phyloP scores from a whole-genome alignment of 2,797 vertebrate species.

The Malacoraja senta region DNA sequence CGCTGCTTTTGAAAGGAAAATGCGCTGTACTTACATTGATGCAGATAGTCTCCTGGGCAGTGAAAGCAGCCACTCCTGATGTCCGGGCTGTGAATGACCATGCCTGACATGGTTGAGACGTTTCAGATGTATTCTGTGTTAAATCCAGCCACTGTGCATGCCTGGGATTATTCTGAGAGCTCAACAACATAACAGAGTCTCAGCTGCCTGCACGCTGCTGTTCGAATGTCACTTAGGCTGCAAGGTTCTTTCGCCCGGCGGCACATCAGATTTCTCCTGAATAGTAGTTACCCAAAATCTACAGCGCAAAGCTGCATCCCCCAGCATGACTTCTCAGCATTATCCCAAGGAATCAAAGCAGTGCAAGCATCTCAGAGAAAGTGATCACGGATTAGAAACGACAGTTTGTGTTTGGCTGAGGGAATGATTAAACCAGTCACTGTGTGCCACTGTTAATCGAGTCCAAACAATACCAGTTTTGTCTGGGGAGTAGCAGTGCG shows the following conservation, averaged over 20 bases:
- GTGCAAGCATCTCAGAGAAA: neutral
- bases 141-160: neutral
- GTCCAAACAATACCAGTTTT: conserved; percentile 44
- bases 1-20: neutral
- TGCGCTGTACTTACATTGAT: neutral
- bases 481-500: conserved; percentile 23
- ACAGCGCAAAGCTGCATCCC: neutral
- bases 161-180: neutral
- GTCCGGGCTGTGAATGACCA: neutral
- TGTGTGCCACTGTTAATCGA: conserved; percentile 39
- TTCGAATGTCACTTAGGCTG: neutral
- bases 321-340: neutral
- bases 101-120: neutral
- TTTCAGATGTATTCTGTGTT: conserved; percentile 22
- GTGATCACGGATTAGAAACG: neutral
- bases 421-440: conserved; percentile 40
- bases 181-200: neutral
- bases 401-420: neutral
- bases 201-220: neutral
- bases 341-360: neutral
- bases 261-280: neutral
- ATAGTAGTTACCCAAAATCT: neutral
- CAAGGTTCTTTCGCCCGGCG: neutral
- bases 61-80: neutral
- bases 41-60: neutral